Conservation (phyloP, 92 coral and sea anemone species). For the Phenganax stokvisi region DNA sequence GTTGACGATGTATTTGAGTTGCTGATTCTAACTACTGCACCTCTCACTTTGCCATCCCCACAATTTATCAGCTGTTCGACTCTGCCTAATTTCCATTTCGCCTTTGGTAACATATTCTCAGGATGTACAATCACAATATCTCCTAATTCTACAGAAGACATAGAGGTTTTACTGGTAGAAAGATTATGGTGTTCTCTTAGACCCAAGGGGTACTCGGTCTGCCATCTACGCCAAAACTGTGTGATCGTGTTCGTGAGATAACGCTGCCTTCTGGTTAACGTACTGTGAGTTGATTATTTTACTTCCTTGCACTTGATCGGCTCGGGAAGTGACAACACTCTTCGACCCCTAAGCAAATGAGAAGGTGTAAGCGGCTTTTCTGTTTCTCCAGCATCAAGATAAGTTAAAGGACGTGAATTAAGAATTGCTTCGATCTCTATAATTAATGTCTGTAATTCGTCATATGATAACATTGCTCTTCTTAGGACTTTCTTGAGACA, state of each 20-base stretch:
- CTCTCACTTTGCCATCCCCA: slow-evolving; percentile 42
- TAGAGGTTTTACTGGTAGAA: slow-evolving; percentile 9
- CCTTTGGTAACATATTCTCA: neutral
- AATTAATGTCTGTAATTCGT: slow-evolving; percentile 3
- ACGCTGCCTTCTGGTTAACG: slow-evolving; percentile 27
- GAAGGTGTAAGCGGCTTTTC: slow-evolving; percentile 3
- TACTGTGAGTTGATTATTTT: neutral
- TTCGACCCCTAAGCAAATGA: neutral
- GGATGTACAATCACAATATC: slow-evolving; percentile 21
- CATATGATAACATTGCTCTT: slow-evolving; percentile 9
- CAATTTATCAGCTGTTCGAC: slow-evolving; percentile 43
- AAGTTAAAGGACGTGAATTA: neutral
- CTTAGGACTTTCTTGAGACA: slow-evolving; percentile 17
- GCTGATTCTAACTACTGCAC: slow-evolving; percentile 49
- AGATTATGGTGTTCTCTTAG: slow-evolving; percentile 41
- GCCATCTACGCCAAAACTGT: slow-evolving; percentile 50
- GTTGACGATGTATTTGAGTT: slow-evolving; percentile 35
- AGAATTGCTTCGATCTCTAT: neutral
- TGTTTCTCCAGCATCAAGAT: neutral
- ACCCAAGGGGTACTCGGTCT: slow-evolving; percentile 48
- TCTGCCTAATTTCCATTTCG: slow-evolving; percentile 17
- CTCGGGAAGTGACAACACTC: neutral
- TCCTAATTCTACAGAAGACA: slow-evolving; percentile 19
- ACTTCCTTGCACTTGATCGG: neutral
- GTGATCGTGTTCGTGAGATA: neutral